These are phyloP conservation scores for Garra rufa DNA, from an alignment of 2,113 vertebrate species.

Conservation along the genomic window DNA sequence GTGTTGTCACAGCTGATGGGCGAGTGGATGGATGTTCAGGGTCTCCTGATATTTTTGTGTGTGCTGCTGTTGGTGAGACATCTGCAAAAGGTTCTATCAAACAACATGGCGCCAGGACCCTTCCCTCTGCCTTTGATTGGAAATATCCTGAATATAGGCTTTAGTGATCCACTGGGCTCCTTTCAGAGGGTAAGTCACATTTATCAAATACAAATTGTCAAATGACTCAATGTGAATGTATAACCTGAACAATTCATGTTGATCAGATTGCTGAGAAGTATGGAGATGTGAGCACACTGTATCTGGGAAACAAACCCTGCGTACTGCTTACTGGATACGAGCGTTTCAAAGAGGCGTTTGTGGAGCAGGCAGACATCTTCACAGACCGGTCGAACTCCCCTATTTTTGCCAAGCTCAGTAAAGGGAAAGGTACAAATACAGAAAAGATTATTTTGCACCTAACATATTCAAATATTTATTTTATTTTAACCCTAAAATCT, in stretches of 20 bases:
- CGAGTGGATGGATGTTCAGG: no score
- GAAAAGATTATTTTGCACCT: no score
- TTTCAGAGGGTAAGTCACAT: slow-evolving; percentile 36
- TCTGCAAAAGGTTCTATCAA: no score
- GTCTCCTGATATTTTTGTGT: no score
- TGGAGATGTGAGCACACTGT: slow-evolving; percentile 40
- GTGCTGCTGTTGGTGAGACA: no score
- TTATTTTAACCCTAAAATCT: background rate
- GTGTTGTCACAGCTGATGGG: no score
- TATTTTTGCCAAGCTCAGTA: slow-evolving; percentile 27
- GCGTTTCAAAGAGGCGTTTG: slow-evolving; percentile 52
- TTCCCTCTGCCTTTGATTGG: no score
- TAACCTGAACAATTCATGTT: background rate
- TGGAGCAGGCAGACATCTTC: slow-evolving; percentile 46
- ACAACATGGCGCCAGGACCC: no score
- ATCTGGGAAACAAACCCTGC: slow-evolving; percentile 6
- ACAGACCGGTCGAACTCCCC: slow-evolving; percentile 46
- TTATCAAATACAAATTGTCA: background rate
- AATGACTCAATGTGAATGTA: background rate
- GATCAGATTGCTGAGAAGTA: slow-evolving; percentile 24
- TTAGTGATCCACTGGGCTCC: slow-evolving; percentile 35
- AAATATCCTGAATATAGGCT: background rate
- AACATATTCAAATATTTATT: background rate
- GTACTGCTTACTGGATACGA: slow-evolving; percentile 45
- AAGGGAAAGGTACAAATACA: slow-evolving; percentile 50